These are phyloP conservation scores for Falco cherrug DNA, from an alignment of 2,797 vertebrate genomes.

Conservation along the genomic window DNA sequence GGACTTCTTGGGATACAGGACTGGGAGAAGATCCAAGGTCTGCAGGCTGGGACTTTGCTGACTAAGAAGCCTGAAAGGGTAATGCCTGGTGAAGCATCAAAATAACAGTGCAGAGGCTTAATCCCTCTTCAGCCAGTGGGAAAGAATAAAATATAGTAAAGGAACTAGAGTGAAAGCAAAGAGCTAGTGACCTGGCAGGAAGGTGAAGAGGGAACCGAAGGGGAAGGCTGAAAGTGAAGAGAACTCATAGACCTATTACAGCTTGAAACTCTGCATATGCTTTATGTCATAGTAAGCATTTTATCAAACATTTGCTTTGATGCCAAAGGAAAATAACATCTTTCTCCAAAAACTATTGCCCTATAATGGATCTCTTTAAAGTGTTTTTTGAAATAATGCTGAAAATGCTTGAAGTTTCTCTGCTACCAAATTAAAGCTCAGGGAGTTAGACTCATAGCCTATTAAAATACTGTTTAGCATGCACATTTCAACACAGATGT, in stretches of 20 bases:
- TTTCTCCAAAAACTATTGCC: background rate
- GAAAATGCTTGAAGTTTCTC: background rate
- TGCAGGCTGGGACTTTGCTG: background rate
- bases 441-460: background rate
- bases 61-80: background rate
- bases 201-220: background rate
- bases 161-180: background rate
- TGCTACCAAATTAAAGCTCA: background rate
- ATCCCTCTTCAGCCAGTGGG: background rate
- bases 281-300: background rate
- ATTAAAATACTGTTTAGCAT: background rate
- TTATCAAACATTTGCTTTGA: background rate
- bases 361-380: background rate
- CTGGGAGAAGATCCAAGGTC: background rate
- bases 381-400: background rate
- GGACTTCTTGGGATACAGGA: background rate
- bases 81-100: background rate
- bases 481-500: slow-evolving; percentile 13
- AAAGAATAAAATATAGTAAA: background rate
- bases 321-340: background rate
- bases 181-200: background rate
- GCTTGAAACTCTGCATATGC: background rate
- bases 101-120: background rate
- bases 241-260: background rate
- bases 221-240: background rate